phyloP scores from a whole-genome alignment of 2,113 vertebrate genomes.

The Fulica atra region DNA sequence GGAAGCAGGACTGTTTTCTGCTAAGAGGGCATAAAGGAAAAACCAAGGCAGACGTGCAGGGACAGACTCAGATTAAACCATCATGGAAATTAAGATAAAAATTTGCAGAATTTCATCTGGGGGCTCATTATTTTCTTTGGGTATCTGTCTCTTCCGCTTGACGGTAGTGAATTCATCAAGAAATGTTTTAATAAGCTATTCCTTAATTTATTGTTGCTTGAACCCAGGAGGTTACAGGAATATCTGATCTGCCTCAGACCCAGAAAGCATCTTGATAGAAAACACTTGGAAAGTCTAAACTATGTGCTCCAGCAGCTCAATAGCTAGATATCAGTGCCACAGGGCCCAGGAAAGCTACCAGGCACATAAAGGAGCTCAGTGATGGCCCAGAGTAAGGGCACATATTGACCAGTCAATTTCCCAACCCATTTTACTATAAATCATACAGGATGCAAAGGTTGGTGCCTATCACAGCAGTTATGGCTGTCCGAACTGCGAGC shows the following conservation, averaged over 20 bases:
- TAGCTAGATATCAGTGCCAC: not conserved
- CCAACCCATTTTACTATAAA: not conserved
- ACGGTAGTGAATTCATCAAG: not conserved
- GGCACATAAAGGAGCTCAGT: not conserved
- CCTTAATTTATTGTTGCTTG: not conserved
- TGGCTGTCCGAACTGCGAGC: not conserved
- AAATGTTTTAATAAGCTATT: not conserved
- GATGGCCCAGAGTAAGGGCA: not conserved
- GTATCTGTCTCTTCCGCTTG: not conserved
- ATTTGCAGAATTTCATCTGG: not conserved
- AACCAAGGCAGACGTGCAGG: not conserved
- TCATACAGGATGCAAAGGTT: not conserved
- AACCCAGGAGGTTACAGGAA: not conserved
- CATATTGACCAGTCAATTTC: not conserved
- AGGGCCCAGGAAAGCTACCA: not conserved
- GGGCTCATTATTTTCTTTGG: not conserved
- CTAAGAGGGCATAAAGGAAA: not conserved
- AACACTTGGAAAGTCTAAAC: not conserved
- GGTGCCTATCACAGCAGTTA: not conserved
- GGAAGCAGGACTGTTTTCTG: not conserved
- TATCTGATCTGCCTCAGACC: not conserved
- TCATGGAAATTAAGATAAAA: not conserved
- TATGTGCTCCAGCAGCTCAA: not conserved
- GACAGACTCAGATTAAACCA: not conserved
- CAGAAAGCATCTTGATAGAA: not conserved